Base-by-base conservation (phyloP, 2,797 vertebrate genomes). In the Chaetodon trifasciatus region DNA sequence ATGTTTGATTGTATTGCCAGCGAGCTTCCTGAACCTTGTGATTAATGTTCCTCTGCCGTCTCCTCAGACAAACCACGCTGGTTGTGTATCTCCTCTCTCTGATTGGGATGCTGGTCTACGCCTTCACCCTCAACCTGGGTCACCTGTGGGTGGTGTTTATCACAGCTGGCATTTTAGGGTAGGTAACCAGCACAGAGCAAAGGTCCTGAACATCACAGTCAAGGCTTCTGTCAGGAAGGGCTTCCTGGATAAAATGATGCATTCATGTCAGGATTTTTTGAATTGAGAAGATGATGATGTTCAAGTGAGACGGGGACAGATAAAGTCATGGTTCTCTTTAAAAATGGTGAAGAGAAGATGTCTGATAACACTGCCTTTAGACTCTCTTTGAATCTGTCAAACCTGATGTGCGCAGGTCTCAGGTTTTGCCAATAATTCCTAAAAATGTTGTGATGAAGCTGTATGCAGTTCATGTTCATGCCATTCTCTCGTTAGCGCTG, bases 141-240 rank as follows among this genome's bases (percentile, higher is more conserved):
- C 81, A 95, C 83, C 93, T 99, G 58, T 99, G 98, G 98, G 82
- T 97, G 23, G 97, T 99, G 80, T 99, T 99, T 81, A 5, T 98
- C 89, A 98, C 97, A 0, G 95, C 96, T 40, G 98, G 96, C 23
- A 4, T 74, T 0, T 83, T 99, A 83, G 98, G 98, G 98, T 99
- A 94, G 93, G 97, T 91, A 56, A 66, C 15, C 37, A 65, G 78
- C 56, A 55, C 70, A 49, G 21, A 58, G 10, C 0, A 16, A 53
- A 37, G 19, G 52, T 55, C 19, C 53, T 71, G 56, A 67, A 63
- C 21, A 42, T 49, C 24, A 56, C 37, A 57, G n/a, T 9, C 17
- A 21, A 2, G 24, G 46, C 15, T 50, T 32, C 28, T 32, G 28
- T 3, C 28, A 32, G 28, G 28, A 32, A 32, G 28, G 28, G 3